These are phyloP conservation scores for Lepidurus arcticus DNA, from an alignment of 1,140 invertebrate species.

Conservation along the genomic window DNA sequence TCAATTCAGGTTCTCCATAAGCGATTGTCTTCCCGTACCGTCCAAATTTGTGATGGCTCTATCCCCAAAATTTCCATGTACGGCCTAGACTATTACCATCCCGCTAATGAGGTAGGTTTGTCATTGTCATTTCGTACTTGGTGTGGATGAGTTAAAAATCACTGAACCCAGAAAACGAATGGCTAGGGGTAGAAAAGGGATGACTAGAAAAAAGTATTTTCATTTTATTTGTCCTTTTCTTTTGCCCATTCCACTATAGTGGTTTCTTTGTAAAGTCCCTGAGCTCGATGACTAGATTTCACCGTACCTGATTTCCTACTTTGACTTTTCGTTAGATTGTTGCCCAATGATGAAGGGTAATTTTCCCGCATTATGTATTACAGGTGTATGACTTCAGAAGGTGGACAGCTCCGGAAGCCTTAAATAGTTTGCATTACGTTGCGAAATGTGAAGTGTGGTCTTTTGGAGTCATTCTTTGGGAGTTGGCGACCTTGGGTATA, in stretches of 20 bases:
- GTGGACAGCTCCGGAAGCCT: slow-evolving; percentile 70
- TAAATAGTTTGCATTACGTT: slow-evolving; percentile 58
- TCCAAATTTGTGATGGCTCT: slow-evolving; percentile 55
- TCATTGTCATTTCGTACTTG: not conserved
- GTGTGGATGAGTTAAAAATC: too few species aligned
- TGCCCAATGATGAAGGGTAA: not conserved
- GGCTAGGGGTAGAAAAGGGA: too few species aligned
- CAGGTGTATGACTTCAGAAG: slow-evolving; percentile 58
- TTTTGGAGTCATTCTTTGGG: slow-evolving; percentile 74
- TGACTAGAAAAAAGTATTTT: too few species aligned
- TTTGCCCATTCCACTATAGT: too few species aligned
- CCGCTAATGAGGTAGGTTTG: slow-evolving; percentile 45
- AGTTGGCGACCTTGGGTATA: slow-evolving; percentile 65
- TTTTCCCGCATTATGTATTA: slow-evolving; percentile 35
- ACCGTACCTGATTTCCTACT: too few species aligned
- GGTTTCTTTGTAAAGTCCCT: too few species aligned
- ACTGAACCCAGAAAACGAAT: too few species aligned
- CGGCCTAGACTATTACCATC: slow-evolving; percentile 55
- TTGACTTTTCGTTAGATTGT: too few species aligned
- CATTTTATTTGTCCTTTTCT: too few species aligned
- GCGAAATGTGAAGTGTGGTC: slow-evolving; percentile 74
- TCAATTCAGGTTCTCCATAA: slow-evolving; percentile 60
- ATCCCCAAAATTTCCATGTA: slow-evolving; percentile 66
- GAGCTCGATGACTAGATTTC: too few species aligned
- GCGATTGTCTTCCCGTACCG: slow-evolving; percentile 63